These are phyloP conservation scores for Hydropsyche tenuis DNA, from an alignment of 1,140 invertebrate genomes.

Conservation along the genomic window DNA sequence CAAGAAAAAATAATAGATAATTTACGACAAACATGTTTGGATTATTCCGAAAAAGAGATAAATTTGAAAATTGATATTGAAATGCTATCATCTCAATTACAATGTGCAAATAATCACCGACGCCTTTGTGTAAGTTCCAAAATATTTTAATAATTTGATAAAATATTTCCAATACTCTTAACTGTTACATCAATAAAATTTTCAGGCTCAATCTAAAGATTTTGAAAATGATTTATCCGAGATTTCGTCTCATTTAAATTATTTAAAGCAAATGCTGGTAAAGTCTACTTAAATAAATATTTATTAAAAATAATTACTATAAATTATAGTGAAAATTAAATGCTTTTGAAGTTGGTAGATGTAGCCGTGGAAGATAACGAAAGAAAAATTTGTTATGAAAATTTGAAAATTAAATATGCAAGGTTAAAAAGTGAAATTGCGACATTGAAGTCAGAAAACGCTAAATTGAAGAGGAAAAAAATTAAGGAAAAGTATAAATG, in stretches of 20 bases:
- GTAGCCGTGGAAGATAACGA: background rate
- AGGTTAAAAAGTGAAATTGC: background rate
- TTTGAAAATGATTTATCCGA: slow-evolving; percentile 10
- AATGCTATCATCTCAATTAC: slow-evolving; percentile 35
- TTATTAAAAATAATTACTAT: background rate
- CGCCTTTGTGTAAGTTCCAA: slow-evolving; percentile 11
- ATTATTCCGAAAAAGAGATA: slow-evolving; percentile 31
- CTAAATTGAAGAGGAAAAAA: background rate
- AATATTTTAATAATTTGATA: no score
- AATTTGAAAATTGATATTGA: slow-evolving; percentile 41
- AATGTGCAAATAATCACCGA: slow-evolving; percentile 26
- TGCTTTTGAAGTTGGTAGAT: background rate
- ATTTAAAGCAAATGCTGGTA: slow-evolving; percentile 17
- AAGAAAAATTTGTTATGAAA: background rate
- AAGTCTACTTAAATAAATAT: background rate
- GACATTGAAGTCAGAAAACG: background rate
- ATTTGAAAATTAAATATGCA: background rate
- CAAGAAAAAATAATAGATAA: slow-evolving; percentile 48
- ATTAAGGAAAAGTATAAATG: background rate
- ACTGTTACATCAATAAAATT: no score
- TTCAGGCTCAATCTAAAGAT: slow-evolving; percentile 3
- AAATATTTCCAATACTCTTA: no score
- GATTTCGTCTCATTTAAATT: background rate
- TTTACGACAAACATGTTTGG: slow-evolving; percentile 44
- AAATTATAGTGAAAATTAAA: background rate